A percentile compares a stretch with the other conserved stretches of the same genome.
phyloP scores from a whole-genome alignment of 2,797 vertebrate species.

The Labroides dimidiatus region DNA sequence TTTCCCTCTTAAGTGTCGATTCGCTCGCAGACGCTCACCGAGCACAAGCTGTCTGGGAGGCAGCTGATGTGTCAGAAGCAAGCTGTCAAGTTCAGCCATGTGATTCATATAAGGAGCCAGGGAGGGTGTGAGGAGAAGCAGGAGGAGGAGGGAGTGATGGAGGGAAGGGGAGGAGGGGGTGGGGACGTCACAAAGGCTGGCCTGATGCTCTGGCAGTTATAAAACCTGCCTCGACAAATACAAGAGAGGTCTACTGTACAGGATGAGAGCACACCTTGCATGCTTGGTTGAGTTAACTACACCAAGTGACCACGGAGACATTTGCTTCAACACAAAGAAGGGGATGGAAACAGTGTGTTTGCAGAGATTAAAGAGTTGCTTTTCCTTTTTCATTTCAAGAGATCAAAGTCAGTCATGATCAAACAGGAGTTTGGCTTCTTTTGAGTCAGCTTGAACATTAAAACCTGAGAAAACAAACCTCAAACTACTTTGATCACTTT shows the following conservation, averaged over 20 bases:
- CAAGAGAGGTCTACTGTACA: constrained; percentile 50
- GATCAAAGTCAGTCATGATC: constrained; percentile 55
- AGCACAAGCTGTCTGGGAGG: constrained; percentile 69
- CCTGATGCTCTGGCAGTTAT: constrained; percentile 78
- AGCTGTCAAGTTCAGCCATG: constrained; percentile 84
- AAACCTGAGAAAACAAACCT: neutral
- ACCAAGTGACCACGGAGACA: constrained; percentile 39
- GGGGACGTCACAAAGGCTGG: constrained; percentile 73
- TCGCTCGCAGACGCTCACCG: constrained; percentile 41
- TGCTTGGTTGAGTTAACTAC: constrained; percentile 35
- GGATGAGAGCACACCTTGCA: constrained; percentile 53
- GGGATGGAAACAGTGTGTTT: constrained; percentile 11
- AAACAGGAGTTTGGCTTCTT: constrained; percentile 23
- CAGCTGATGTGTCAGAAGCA: constrained; percentile 84
- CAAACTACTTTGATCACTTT: neutral
- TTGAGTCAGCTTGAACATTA: constrained; percentile 3
- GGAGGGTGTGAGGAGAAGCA: constrained; percentile 43
- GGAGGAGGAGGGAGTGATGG: constrained; percentile 3
- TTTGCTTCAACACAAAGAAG: constrained; percentile 3
- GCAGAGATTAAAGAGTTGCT: constrained; percentile 44
- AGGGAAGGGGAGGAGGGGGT: neutral
- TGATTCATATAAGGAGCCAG: constrained; percentile 76
- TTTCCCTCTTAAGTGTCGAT: constrained; percentile 40
- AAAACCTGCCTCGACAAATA: constrained; percentile 78
- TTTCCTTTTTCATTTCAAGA: constrained; percentile 15